Evolutionary conservation across 2,113 vertebrate genomes (phyloP).

Genomic region (Nothocercus nigrocapillus): DNA sequence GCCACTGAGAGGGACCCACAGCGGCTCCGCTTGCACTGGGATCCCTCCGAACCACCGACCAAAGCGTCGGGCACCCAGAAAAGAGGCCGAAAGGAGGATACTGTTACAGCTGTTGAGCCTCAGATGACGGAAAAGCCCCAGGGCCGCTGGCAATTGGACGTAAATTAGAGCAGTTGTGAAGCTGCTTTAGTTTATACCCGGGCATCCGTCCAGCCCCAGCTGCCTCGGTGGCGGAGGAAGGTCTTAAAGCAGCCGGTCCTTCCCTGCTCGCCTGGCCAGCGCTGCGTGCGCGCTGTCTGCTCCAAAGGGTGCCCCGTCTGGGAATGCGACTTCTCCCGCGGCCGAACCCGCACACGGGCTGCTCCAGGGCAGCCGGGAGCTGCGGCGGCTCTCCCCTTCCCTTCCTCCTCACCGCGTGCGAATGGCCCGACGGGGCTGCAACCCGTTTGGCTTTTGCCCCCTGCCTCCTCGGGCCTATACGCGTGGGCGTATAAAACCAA

Average conservation of each 20-base stretch:
- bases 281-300: background rate
- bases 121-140: slow-evolving; percentile 44
- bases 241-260: slow-evolving; percentile 9
- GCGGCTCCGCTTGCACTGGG: fast-evolving
- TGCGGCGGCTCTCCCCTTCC: background rate
- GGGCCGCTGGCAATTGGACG: slow-evolving; percentile 17
- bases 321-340: fast-evolving
- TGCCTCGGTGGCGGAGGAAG: background rate
- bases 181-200: slow-evolving; percentile 36
- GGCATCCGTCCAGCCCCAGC: slow-evolving; percentile 47
- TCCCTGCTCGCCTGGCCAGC: background rate
- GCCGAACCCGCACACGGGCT: fast-evolving
- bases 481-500: background rate
- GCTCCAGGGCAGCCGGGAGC: fast-evolving
- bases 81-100: slow-evolving; percentile 2
- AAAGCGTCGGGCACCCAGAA: background rate
- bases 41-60: background rate
- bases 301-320: fast-evolving
- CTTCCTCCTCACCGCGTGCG: background rate
- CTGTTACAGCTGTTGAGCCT: slow-evolving; percentile 27
- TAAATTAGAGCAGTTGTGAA: slow-evolving; percentile 57
- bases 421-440: fast-evolving
- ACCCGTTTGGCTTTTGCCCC: fast-evolving
- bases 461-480: background rate
- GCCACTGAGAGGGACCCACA: background rate